phyloP scores from a whole-genome alignment of 2,888 invertebrate genomes.

The Plemyria rubiginata region DNA sequence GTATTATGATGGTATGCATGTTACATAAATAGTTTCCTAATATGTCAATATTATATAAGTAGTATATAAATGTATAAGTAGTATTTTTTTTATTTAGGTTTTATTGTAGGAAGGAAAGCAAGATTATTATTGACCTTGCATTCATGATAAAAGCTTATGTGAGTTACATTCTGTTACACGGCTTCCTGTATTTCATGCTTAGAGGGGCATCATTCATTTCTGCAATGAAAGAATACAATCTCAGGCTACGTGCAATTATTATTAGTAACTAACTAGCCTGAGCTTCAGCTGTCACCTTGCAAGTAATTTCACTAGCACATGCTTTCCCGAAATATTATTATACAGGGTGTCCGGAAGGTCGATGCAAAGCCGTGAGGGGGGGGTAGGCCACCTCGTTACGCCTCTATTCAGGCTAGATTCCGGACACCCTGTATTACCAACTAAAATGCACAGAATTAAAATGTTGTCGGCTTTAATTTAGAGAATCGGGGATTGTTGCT shows the following conservation, averaged over 20 bases:
- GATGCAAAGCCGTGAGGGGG: too few relatives aligned
- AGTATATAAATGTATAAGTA: too few relatives aligned
- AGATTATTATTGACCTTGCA: background rate
- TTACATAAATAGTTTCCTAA: too few relatives aligned
- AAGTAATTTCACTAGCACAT: constrained; percentile 14
- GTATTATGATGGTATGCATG: too few relatives aligned
- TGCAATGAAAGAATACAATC: constrained; percentile 22
- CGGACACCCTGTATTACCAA: too few relatives aligned
- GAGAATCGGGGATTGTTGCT: background rate
- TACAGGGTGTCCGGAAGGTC: too few relatives aligned
- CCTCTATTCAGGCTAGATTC: too few relatives aligned
- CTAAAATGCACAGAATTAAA: constrained; percentile 11
- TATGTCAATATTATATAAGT: too few relatives aligned
- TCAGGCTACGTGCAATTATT: constrained; percentile 4
- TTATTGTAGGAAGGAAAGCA: too few relatives aligned
- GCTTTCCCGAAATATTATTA: constrained; percentile 19
- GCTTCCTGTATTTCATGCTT: constrained; percentile 1
- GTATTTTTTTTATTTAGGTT: too few relatives aligned
- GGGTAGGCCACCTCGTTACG: too few relatives aligned
- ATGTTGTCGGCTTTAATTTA: background rate
- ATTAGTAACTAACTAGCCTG: constrained; percentile 15
- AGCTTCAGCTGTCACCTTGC: constrained; percentile 5
- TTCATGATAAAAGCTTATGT: constrained; percentile 7
- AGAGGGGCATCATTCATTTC: constrained; percentile 14
- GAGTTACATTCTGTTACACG: constrained; percentile 5